Evolutionary conservation across 2,797 vertebrate species (phyloP), one percentile per base, ranked within the genome.

Genomic region (Pseudomugil gertrudae): DNA sequence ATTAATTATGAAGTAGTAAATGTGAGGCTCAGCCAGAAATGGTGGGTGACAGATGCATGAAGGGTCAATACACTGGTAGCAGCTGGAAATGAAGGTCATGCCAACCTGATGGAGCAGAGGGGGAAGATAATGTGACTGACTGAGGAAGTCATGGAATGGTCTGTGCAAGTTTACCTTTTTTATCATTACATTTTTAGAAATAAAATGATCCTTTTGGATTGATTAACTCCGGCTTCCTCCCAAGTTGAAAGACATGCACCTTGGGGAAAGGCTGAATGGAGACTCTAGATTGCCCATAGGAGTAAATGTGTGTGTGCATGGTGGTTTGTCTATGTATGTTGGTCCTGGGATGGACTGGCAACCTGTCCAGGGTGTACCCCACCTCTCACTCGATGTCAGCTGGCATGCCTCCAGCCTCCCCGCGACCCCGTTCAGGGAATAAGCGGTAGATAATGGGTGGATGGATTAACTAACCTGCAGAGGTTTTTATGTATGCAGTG

Each of bases 31-130:
- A 77, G 89, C 86, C 84, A 83, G 87, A 74, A 87, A 71, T 77
- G 62, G 66, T 79, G 68, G 70, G 77, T 85, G 90, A 90, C 80
- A 90, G 89, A 92, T 90, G 91, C 81, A 87, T 74, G 80, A 82
- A 72, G 89, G 89, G 90, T 93, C 90, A 87, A 71, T 40, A 73
- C 82, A 56, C 79, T 89, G 88, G 85, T 81, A 84, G 87, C 93
- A 93, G 92, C 92, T 93, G 90, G 90, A 92, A 78, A 88, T 79
- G 86, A 93, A 94, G 93, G 93, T 93, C 92, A 90, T 43, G 43
- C 51, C 81, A 90, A 90, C 87, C 86, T 87, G 87, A 64, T 73
- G 74, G 74, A 65, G 80, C 56, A 47, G 72, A 76, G 53, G 35
- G 76, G 32, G 59, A 64, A 69, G 58, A 78, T 82, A 53, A 77